phyloP scores from a whole-genome alignment of 2,888 invertebrate genomes.

The Andrena praecox region DNA sequence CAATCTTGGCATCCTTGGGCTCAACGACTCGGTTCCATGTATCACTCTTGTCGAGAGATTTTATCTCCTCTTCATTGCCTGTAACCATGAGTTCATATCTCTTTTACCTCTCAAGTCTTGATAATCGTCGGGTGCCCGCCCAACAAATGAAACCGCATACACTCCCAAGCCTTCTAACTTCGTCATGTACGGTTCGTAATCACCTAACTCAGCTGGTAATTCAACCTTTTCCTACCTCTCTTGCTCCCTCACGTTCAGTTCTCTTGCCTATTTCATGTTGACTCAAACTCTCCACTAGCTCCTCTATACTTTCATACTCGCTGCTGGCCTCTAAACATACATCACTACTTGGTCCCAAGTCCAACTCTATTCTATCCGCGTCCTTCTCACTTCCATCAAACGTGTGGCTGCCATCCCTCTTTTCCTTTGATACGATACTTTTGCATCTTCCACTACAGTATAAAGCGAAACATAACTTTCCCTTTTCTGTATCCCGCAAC shows the following conservation, averaged over 20 bases:
- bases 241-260: neutral
- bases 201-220: slow-evolving; percentile 14
- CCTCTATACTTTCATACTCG: neutral
- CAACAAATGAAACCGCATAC: slow-evolving; percentile 20
- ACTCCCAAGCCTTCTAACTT: neutral
- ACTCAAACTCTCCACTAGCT: no score
- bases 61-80: slow-evolving; percentile 32
- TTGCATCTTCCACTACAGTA: no score
- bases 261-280: neutral
- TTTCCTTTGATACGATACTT: no score
- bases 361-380: slow-evolving; percentile 14
- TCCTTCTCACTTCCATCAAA: neutral
- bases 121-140: slow-evolving; percentile 10
- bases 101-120: slow-evolving; percentile 13
- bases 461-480: slow-evolving; percentile 4
- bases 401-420: no score
- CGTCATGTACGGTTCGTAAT: slow-evolving; percentile 32
- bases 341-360: neutral
- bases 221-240: slow-evolving; percentile 19
- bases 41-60: slow-evolving; percentile 62
- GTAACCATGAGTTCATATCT: slow-evolving; percentile 12
- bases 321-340: neutral
- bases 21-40: slow-evolving; percentile 26
- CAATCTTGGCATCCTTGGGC: slow-evolving; percentile 42
- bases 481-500: neutral